phyloP scores from a whole-genome alignment of 2,888 invertebrate species.

The Lithophane socia region DNA sequence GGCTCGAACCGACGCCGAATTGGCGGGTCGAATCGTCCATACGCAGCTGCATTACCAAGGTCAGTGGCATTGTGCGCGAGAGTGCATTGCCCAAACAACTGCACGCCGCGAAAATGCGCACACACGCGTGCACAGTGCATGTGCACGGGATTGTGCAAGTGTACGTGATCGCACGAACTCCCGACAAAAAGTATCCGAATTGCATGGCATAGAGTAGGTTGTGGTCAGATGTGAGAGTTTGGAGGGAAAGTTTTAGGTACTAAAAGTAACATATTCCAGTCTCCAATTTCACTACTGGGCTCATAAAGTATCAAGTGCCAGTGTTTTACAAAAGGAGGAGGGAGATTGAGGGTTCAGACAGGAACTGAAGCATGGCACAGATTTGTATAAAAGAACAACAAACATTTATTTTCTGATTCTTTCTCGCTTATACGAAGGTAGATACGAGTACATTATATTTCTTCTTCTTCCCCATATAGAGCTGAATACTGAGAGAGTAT shows the following conservation, averaged over 20 bases:
- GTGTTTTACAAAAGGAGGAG: not conserved
- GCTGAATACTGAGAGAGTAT: no score
- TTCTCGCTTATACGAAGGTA: no score
- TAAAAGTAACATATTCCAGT: not conserved
- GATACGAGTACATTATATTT: no score
- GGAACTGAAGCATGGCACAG: not conserved
- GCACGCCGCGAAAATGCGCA: constrained; percentile 82
- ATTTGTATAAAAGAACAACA: not conserved
- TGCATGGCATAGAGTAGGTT: constrained; percentile 76
- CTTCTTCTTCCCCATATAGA: no score
- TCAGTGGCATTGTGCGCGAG: constrained; percentile 86
- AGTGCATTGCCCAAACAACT: constrained; percentile 88
- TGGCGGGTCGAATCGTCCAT: constrained; percentile 71
- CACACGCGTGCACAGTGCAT: constrained; percentile 66
- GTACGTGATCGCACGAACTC: constrained; percentile 67
- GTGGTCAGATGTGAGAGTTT: constrained; percentile 47
- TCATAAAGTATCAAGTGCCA: not conserved
- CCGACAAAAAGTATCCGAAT: constrained; percentile 87
- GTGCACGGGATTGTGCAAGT: constrained; percentile 46
- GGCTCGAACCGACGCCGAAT: constrained; percentile 69
- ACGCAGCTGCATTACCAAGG: constrained; percentile 88
- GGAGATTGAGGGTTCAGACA: not conserved
- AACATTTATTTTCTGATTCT: not conserved
- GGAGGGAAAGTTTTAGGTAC: not conserved
- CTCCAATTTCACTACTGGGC: no score